Evolutionary conservation across 2,888 invertebrate genomes (phyloP), one percentile per base, ranked within the genome.

Genomic region (Diogma glabrata): DNA sequence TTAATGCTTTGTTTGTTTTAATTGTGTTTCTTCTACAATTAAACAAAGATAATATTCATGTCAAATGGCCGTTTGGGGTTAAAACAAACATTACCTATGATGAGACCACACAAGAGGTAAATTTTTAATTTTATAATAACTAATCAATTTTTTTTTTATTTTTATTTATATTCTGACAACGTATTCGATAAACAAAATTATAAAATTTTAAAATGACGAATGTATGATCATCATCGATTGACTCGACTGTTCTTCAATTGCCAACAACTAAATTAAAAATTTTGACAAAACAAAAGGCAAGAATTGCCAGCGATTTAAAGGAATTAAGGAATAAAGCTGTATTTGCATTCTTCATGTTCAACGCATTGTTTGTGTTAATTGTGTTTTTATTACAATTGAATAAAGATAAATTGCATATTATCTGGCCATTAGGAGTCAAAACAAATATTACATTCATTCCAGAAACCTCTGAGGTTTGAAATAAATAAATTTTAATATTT

Each of bases 281-380:
- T 33, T 51, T 49, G n/a, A n/a, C n/a, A n/a, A n/a, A n/a, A n/a
- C n/a, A n/a, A 72, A 80, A 91, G 89, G 88, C 82, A 69, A 81
- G 90, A 70, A 86, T 91, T 67, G 90, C 90, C 66, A 76, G 77
- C 65, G 93, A 94, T 73, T 79, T 97, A 72, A 81, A 89, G 70
- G 94, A 94, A 70, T 83, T 96, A 68, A 81, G 96, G 68, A 96
- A 96, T 82, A 93, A 94, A 74, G 90, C 91, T 66, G 92, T 93
- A 67, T 93, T 94, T 75, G 91, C 90, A 70, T 95, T 96, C 84
- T 88, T 96, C 78, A 96, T 97, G 95, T 87, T 96, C 81, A 99
- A 97, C 83, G 91, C 95, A 73, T 84, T 97, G 70, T 97, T 96
- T 84, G 92, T 96, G 72, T 84, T 97, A 77, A 90, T 95, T 75